Conservation (phyloP, 2,888 invertebrate species). For the Drosophila meridionalis region DNA sequence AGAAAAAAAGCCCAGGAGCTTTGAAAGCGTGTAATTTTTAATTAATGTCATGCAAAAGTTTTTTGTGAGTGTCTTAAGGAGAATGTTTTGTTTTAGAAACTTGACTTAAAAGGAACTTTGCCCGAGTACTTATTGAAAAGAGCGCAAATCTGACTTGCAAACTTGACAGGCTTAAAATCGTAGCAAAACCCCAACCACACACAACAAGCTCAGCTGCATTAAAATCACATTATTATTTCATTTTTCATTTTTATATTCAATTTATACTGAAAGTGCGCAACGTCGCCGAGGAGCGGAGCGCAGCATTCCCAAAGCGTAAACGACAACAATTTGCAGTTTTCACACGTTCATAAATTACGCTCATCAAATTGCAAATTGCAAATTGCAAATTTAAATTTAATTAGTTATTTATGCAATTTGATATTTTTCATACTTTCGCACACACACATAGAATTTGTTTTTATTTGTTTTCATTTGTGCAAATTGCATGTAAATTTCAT, state of each 20-base stretch:
- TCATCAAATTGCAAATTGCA: conserved; percentile 72
- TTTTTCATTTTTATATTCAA: conserved; percentile 2
- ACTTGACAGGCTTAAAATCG: conserved; percentile 32
- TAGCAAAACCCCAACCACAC: conserved; percentile 1
- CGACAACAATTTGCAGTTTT: conserved; percentile 57
- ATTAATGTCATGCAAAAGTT: conserved; percentile 63
- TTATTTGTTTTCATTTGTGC: conserved; percentile 48
- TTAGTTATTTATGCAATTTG: conserved; percentile 77
- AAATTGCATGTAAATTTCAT: conserved; percentile 73
- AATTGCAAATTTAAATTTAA: conserved; percentile 72
- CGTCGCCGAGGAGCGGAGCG: not conserved
- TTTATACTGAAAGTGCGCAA: conserved; percentile 16
- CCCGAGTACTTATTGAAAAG: conserved; percentile 43
- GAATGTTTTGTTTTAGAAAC: conserved; percentile 55
- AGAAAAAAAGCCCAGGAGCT: conserved; percentile 14
- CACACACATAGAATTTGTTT: conserved; percentile 12
- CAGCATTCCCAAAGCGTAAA: conserved; percentile 18
- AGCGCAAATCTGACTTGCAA: conserved; percentile 29
- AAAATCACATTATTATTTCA: conserved; percentile 4
- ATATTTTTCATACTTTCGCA: conserved; percentile 42
- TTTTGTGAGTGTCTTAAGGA: conserved; percentile 34
- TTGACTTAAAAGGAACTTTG: conserved; percentile 37
- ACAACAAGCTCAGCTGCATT: not conserved
- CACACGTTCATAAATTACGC: conserved; percentile 74
- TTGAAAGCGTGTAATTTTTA: conserved; percentile 57